These are phyloP conservation scores for Mormyrus proboscirostris DNA, from an alignment of 2,797 vertebrate species.

Conservation along the genomic window DNA sequence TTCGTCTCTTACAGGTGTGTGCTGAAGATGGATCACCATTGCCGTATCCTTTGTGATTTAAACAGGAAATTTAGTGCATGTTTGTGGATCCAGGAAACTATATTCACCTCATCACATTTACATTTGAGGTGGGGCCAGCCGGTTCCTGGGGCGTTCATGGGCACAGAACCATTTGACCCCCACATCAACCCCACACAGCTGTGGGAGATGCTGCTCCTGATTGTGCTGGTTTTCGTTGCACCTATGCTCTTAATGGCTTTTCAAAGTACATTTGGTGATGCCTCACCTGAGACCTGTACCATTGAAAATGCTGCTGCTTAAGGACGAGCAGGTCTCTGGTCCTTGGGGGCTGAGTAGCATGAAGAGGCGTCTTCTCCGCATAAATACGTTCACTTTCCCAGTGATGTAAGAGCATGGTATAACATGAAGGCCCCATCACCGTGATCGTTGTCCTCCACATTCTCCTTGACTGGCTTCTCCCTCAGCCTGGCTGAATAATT, in stretches of 20 bases:
- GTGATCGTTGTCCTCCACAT: background rate
- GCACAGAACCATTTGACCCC: background rate
- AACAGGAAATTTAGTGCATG: background rate
- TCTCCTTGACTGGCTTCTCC: slow-evolving; percentile 57
- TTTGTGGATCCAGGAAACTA: background rate
- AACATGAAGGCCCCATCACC: background rate
- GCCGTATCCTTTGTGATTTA: slow-evolving; percentile 85
- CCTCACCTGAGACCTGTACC: background rate
- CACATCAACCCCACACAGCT: background rate
- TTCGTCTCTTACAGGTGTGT: slow-evolving; percentile 72
- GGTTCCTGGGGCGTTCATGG: background rate
- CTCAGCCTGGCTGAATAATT: slow-evolving; percentile 97
- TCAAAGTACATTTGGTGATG: background rate
- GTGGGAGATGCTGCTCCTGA: background rate
- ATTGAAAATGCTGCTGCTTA: background rate
- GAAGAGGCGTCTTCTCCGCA: background rate
- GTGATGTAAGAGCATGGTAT: background rate
- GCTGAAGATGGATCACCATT: slow-evolving; percentile 98
- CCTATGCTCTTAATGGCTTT: background rate
- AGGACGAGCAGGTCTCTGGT: background rate
- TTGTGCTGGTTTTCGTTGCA: background rate
- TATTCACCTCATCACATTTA: background rate
- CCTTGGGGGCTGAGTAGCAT: background rate
- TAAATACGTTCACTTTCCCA: background rate
- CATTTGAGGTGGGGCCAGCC: background rate